Conservation (phyloP, 2,113 vertebrate species). For the Chitala chitala region DNA sequence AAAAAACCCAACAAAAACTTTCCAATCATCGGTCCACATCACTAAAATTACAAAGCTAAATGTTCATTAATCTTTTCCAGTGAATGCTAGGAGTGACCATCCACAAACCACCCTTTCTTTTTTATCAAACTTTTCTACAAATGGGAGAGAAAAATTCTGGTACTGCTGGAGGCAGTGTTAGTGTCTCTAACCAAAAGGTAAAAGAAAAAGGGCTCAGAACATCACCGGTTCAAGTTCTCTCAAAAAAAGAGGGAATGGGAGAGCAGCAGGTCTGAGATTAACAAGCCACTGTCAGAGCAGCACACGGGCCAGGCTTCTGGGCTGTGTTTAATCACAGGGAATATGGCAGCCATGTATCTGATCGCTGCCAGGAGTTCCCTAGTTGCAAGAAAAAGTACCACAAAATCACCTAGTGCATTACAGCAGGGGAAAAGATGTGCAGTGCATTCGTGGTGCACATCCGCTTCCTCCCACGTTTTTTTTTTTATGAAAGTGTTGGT, state of each 20-base stretch:
- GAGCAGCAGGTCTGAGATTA: not conserved
- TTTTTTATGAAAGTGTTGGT: not conserved
- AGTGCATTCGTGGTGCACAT: not conserved
- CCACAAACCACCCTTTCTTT: slow-evolving; percentile 10
- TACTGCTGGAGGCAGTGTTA: not conserved
- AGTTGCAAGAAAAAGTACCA: not conserved
- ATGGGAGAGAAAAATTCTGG: not conserved
- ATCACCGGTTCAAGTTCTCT: not conserved
- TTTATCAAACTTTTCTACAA: not conserved
- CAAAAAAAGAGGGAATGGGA: not conserved
- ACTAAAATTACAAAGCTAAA: slow-evolving; percentile 12
- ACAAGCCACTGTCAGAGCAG: not conserved
- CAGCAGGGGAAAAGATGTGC: not conserved
- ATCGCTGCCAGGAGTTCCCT: slow-evolving; percentile 1
- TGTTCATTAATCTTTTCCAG: slow-evolving; percentile 6
- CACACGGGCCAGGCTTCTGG: not conserved
- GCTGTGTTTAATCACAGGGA: slow-evolving; percentile 17
- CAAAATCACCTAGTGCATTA: not conserved
- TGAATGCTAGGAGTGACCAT: slow-evolving; percentile 9
- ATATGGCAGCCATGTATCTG: not conserved
- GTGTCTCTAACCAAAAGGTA: slow-evolving; percentile 6
- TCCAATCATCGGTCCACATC: not conserved
- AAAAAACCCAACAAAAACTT: not conserved
- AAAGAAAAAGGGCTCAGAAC: not conserved
- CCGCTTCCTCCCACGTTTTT: not conserved